Conservation (phyloP, 2,113 vertebrate genomes). For the Fregata magnificens region DNA sequence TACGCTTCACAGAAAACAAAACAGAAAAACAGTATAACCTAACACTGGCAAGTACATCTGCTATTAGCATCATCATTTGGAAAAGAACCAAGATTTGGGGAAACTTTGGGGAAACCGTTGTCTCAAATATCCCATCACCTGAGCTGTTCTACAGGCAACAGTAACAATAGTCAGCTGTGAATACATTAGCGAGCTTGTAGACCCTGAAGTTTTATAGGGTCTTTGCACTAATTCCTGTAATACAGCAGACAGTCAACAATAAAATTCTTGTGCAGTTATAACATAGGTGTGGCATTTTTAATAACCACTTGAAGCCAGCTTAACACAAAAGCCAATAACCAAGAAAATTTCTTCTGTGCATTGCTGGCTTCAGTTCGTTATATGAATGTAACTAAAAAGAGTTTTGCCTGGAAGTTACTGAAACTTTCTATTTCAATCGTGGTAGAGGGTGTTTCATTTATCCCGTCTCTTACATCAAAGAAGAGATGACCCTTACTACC, state of each 20-base stretch:
- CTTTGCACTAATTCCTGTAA: not conserved
- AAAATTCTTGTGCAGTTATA: not conserved
- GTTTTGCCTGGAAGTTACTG: not conserved
- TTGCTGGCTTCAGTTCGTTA: not conserved
- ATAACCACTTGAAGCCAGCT: not conserved
- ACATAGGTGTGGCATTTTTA: not conserved
- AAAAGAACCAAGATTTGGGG: not conserved
- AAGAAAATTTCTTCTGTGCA: not conserved
- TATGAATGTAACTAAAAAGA: not conserved
- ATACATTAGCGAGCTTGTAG: not conserved
- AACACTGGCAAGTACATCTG: not conserved
- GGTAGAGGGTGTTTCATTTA: not conserved
- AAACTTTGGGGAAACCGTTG: not conserved
- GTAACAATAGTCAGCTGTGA: not conserved
- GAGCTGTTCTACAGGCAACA: not conserved
- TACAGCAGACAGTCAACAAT: not conserved
- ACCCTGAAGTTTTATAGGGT: not conserved
- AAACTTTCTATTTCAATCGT: not conserved
- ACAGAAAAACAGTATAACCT: not conserved
- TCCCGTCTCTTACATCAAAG: not conserved
- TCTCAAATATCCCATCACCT: not conserved
- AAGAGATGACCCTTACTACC: not conserved
- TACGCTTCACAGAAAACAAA: not conserved
- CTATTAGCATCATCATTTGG: not conserved
- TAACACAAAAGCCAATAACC: not conserved